Percentiles rank a stretch among this genome's conserved stretches.
Conservation (phyloP, 1,140 invertebrate genomes). For the Asobara japonica region DNA sequence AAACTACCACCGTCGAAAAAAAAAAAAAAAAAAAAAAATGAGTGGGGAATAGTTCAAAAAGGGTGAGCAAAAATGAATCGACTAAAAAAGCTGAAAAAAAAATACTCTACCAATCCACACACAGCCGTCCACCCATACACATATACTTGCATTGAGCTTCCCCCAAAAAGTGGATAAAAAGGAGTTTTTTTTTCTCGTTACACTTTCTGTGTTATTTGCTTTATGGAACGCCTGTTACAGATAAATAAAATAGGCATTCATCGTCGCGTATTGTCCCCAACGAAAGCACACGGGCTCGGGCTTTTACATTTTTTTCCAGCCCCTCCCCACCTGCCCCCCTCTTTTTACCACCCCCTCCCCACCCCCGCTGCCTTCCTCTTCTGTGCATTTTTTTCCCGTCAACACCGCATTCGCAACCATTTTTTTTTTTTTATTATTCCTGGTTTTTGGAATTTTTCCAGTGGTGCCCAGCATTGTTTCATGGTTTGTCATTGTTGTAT, state of each 20-base stretch:
- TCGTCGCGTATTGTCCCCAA: conserved; percentile 63
- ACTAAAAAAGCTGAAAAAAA: conserved; percentile 18
- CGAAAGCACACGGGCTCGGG: conserved; percentile 53
- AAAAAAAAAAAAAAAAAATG: background rate
- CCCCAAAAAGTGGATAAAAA: conserved; percentile 27
- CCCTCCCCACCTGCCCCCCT: too few relatives aligned
- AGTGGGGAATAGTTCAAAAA: conserved; percentile 13
- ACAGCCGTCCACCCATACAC: conserved; percentile 1
- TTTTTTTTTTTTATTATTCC: conserved; percentile 40
- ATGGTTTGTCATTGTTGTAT: conserved; percentile 66
- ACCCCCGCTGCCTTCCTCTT: background rate
- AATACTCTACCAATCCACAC: too few relatives aligned
- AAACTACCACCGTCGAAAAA: conserved; percentile 1
- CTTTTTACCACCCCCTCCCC: conserved; percentile 26
- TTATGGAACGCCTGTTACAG: conserved; percentile 67
- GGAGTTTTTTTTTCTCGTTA: conserved; percentile 57
- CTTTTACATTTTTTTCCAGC: conserved; percentile 60
- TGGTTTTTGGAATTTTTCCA: conserved; percentile 67
- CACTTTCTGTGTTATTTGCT: conserved; percentile 64
- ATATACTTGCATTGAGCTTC: conserved; percentile 4
- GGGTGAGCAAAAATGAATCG: conserved; percentile 16
- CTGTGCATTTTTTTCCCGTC: conserved; percentile 32
- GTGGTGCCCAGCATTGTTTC: conserved; percentile 66
- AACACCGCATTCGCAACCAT: conserved; percentile 51
- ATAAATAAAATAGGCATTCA: conserved; percentile 68